Conservation (phyloP, 2,888 invertebrate species). For the Lithophane socia region DNA sequence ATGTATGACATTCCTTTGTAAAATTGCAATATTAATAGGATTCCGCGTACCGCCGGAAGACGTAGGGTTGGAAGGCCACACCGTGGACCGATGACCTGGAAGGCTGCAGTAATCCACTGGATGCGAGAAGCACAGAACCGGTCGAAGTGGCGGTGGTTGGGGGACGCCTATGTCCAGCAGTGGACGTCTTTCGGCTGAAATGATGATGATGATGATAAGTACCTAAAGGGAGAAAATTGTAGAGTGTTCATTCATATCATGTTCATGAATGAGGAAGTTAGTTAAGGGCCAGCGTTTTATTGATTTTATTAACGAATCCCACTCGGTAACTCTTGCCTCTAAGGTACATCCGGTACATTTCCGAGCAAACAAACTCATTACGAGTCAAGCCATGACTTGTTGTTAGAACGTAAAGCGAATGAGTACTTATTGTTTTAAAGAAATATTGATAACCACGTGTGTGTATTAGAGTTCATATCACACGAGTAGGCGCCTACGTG, state of each 20-base stretch:
- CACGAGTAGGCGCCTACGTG: conserved; percentile 85
- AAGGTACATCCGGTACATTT: conserved; percentile 47
- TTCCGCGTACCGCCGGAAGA: too few species aligned
- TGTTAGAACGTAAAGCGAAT: conserved; percentile 43
- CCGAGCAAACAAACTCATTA: conserved; percentile 47
- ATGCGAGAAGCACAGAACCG: too few species aligned
- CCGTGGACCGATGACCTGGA: too few species aligned
- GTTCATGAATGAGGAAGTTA: conserved; percentile 1
- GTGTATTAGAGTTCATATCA: conserved; percentile 57
- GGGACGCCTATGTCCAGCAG: too few species aligned
- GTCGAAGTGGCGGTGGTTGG: too few species aligned
- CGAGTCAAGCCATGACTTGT: conserved; percentile 48
- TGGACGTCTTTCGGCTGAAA: too few species aligned
- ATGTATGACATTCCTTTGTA: conserved; percentile 9
- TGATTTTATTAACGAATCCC: conserved; percentile 10
- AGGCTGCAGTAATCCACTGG: too few species aligned
- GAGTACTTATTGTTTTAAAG: conserved; percentile 43
- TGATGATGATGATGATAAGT: too few species aligned
- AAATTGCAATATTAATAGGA: conserved; percentile 3
- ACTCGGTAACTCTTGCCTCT: conserved; percentile 26
- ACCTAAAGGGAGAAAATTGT: neutral
- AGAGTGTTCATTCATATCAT: conserved; percentile 1
- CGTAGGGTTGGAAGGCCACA: too few species aligned
- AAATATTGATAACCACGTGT: conserved; percentile 57
- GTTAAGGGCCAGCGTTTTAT: conserved; percentile 10